Evolutionary conservation across 64 coral and sea anemone species (phyloP).

Genomic region (Montipora cactus): DNA sequence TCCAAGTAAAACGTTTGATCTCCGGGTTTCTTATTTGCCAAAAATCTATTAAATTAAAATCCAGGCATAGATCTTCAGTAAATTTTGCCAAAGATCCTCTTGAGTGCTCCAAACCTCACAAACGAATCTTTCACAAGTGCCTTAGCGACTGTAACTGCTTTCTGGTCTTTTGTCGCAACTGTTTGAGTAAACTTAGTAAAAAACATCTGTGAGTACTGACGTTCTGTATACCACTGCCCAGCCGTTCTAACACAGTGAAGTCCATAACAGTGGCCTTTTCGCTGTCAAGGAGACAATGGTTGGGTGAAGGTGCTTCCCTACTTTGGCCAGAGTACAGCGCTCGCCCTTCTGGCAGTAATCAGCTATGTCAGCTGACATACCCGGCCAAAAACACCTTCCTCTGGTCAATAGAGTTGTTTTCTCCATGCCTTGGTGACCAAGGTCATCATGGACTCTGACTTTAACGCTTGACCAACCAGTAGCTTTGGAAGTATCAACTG

Average conservation of each 20-base stretch:
- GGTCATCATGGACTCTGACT: slow-evolving; percentile 51
- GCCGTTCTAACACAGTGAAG: slow-evolving; percentile 58
- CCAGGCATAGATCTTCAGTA: too few relatives aligned
- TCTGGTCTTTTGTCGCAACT: too few relatives aligned
- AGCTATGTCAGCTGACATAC: slow-evolving; percentile 55
- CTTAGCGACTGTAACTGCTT: background rate
- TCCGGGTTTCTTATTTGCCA: too few relatives aligned
- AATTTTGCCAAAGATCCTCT: too few relatives aligned
- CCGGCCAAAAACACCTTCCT: slow-evolving; percentile 45
- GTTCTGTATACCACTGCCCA: background rate
- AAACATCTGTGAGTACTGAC: background rate
- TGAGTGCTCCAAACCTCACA: too few relatives aligned
- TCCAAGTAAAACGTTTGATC: too few relatives aligned
- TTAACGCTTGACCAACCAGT: slow-evolving; percentile 33
- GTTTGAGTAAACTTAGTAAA: too few relatives aligned
- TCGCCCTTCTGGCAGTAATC: slow-evolving; percentile 61
- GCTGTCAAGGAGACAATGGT: slow-evolving; percentile 65
- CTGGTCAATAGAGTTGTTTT: slow-evolving; percentile 23
- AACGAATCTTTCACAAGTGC: too few relatives aligned
- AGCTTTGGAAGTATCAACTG: slow-evolving; percentile 34
- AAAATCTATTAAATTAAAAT: too few relatives aligned
- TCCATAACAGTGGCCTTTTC: slow-evolving; percentile 59
- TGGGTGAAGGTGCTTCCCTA: slow-evolving; percentile 30
- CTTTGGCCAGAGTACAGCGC: slow-evolving; percentile 64
- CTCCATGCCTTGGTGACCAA: slow-evolving; percentile 51